Evolutionary conservation across 1,140 invertebrate species (phyloP), one percentile per base, ranked within the genome.

Genomic region (Araneus ventricosus): DNA sequence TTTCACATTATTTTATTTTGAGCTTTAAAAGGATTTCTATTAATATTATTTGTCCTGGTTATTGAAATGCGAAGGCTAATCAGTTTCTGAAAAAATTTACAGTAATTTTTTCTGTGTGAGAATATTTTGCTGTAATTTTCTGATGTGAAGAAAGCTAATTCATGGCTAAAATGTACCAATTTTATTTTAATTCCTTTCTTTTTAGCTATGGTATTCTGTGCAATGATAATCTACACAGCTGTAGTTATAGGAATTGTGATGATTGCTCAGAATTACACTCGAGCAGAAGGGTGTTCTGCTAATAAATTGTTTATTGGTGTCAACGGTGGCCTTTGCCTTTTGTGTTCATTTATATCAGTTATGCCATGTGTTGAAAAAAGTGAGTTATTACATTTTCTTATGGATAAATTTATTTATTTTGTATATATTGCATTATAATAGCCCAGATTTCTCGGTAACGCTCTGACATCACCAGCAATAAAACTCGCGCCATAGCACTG

Each of bases 291-390:
- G 17, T 95, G 95, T 63, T 93, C 86, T 75, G 91, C 93, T 17
- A 95, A 95, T 91, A 95, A 94, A 82, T 94, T 95, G 67, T 94
- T 95, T 52, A 95, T 95, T 75, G 91, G 95, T 67, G 93, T 95
- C n/a, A 95, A 95, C 80, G 93, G 94, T 30, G 93, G 90, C 8
- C 91, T 95, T 14, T 95, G 95, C 67, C 89, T 95, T 84, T 17
- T 95, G 5, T 94, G 94, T 45, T 94, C 95, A 0, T 88, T 95
- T 24, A 94, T 95, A 41, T 94, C 95, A 24, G 94, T 94, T 14
- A 91, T 95, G 86, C 94, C 95, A 20, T 95, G 94, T 89, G 95
- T 95, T n/a, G 94, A 95, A 84, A 95, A 94, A 94, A 94, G 95
- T 96, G 95, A 95, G 95, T 94, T 52, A 39, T 2, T 79, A 4